A percentile compares a stretch with the other conserved stretches of the same genome.
Conservation (phyloP, 2,113 vertebrate genomes). For the Tylochromis polylepis region DNA sequence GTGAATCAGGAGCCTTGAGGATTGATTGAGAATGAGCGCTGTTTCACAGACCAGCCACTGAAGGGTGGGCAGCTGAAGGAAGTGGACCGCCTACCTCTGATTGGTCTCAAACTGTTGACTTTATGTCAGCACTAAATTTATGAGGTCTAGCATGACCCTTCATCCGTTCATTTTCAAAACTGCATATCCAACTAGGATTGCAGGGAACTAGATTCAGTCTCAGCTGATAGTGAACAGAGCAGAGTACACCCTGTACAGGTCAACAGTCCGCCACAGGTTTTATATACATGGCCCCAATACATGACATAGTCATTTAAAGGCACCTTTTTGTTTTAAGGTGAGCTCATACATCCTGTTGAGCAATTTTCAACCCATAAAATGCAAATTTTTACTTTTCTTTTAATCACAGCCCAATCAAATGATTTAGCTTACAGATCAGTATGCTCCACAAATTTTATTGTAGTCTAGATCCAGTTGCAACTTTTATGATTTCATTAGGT, state of each 20-base stretch:
- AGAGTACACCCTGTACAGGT: neutral
- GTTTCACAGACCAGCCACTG: neutral
- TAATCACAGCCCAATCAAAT: neutral
- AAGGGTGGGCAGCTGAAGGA: neutral
- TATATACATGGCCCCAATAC: neutral
- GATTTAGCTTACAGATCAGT: neutral
- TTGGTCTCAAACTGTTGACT: neutral
- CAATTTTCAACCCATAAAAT: neutral
- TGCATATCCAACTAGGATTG: neutral
- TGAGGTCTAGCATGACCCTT: neutral
- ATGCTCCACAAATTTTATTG: neutral
- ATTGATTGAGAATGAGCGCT: neutral
- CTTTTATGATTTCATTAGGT: neutral
- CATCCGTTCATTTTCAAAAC: neutral
- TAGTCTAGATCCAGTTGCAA: neutral
- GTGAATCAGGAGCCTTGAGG: neutral
- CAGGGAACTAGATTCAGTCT: neutral
- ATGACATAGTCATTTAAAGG: neutral
- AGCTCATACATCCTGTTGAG: neutral
- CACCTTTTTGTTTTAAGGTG: fast-evolving
- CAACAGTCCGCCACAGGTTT: neutral
- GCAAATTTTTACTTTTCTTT: neutral
- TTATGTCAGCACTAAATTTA: neutral
- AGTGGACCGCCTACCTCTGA: neutral
- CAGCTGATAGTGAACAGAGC: neutral